Evolutionary conservation across 2,888 invertebrate genomes (phyloP).

Genomic region (Meteorus colon): DNA sequence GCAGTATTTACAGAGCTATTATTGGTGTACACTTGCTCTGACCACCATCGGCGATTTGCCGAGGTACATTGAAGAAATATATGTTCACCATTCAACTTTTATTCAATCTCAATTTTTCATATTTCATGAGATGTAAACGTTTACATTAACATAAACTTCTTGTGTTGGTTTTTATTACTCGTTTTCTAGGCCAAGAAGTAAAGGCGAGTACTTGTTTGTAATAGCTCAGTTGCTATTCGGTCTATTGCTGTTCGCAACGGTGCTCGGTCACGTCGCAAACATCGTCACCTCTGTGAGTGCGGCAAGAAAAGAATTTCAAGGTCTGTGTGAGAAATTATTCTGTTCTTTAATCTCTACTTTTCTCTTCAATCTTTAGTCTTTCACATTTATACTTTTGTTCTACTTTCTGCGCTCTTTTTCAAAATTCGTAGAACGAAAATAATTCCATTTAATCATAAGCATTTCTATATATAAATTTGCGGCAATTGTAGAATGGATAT

Average conservation of each 20-base stretch:
- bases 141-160: conserved; percentile 15
- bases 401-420: background rate
- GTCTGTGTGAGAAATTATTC: conserved; percentile 74
- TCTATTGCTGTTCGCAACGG: conserved; percentile 94
- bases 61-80: conserved; percentile 58
- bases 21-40: conserved; percentile 97
- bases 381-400: background rate
- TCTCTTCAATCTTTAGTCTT: background rate
- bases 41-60: conserved; percentile 89
- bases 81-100: background rate
- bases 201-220: conserved; percentile 96
- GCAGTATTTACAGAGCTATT: conserved; percentile 97
- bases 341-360: background rate
- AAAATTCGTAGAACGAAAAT: background rate
- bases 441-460: background rate
- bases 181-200: conserved; percentile 84
- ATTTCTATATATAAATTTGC: conserved; percentile 8
- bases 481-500: conserved; percentile 13
- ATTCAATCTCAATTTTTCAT: conserved; percentile 33
- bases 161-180: conserved; percentile 50
- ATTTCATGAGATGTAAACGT: background rate
- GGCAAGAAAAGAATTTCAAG: conserved; percentile 98
- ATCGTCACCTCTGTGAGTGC: conserved; percentile 98
- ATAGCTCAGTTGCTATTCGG: conserved; percentile 96
- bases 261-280: conserved; percentile 97